These are phyloP conservation scores for Chrosomus eos DNA, from an alignment of 2,797 vertebrate genomes.

Conservation along the genomic window DNA sequence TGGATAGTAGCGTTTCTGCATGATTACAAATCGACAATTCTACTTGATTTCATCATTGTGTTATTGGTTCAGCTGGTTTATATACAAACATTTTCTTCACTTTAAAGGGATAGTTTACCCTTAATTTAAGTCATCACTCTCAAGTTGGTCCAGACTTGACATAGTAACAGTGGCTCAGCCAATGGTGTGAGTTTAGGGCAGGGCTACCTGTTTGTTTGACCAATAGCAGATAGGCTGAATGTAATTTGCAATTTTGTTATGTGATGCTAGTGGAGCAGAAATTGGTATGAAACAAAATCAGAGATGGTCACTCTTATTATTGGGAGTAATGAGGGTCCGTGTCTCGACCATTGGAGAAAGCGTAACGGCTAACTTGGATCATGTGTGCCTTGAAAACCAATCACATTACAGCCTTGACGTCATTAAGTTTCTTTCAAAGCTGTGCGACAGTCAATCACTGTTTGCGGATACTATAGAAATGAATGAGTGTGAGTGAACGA, in stretches of 20 bases:
- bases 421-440: background rate
- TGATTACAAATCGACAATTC: conserved; percentile 19
- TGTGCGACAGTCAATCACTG: background rate
- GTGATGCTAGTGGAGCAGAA: background rate
- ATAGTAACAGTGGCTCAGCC: background rate
- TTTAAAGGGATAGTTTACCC: background rate
- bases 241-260: background rate
- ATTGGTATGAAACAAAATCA: background rate
- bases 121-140: background rate
- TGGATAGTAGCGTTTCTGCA: conserved; percentile 13
- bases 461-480: background rate
- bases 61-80: background rate
- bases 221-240: background rate
- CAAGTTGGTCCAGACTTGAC: background rate
- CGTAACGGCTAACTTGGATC: too few species aligned
- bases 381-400: background rate
- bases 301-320: background rate
- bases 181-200: background rate
- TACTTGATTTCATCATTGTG: background rate
- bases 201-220: background rate
- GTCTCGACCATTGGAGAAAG: background rate
- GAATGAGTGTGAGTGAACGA: too few species aligned
- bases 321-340: background rate
- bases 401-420: background rate
- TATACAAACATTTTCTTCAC: background rate